Conservation (phyloP, 2,113 vertebrate species). For the Nymphicus hollandicus region DNA sequence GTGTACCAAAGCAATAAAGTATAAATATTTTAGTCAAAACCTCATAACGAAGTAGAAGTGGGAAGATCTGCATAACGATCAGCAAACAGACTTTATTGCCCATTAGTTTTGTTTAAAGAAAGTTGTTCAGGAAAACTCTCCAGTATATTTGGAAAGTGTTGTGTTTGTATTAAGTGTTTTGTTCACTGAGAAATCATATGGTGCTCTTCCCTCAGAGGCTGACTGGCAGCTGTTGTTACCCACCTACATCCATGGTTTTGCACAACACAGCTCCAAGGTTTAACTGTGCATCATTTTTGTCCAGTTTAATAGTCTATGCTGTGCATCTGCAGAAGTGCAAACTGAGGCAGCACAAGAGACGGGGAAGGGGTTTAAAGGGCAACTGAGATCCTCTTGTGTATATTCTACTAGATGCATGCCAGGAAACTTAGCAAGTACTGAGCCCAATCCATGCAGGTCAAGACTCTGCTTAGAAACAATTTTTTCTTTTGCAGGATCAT, state of each 20-base stretch:
- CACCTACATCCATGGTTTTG: neutral
- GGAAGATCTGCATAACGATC: constrained; percentile 31
- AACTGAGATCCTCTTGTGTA: neutral
- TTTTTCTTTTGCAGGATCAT: neutral
- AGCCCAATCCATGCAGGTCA: neutral
- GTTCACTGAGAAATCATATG: constrained; percentile 17
- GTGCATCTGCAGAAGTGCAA: neutral
- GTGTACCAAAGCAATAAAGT: constrained; percentile 36
- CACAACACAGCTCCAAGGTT: neutral
- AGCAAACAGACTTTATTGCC: constrained; percentile 20
- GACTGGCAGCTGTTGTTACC: constrained; percentile 24
- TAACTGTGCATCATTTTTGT: neutral
- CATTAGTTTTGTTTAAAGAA: constrained; percentile 28
- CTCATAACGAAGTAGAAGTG: constrained; percentile 10
- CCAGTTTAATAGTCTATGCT: neutral
- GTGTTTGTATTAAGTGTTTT: constrained; percentile 50
- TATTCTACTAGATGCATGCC: neutral
- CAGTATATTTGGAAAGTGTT: neutral
- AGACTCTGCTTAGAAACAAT: neutral
- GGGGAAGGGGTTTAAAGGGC: neutral
- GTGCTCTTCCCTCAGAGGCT: neutral
- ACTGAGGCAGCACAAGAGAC: neutral
- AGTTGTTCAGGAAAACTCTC: constrained; percentile 12
- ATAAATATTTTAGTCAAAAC: constrained; percentile 61
- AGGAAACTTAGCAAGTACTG: neutral